These are phyloP conservation scores for Odocoileus hemionus DNA, from an alignment of 2,113 vertebrate genomes.

Conservation along the genomic window DNA sequence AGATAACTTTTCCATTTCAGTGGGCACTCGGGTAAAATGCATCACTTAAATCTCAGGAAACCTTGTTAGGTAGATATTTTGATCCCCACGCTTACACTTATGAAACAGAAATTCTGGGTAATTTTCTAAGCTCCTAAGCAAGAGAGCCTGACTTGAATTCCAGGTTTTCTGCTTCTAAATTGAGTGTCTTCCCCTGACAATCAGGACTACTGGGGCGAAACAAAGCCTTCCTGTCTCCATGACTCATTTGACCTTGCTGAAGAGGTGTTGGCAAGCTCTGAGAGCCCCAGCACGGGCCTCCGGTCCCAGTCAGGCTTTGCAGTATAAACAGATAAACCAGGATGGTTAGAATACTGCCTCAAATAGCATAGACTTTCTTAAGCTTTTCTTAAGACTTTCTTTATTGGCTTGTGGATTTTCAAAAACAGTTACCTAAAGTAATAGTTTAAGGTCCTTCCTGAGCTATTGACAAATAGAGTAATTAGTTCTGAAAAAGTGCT, in stretches of 20 bases:
- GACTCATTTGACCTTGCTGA: not conserved
- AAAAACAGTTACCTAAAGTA: not conserved
- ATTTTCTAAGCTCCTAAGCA: not conserved
- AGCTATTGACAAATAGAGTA: not conserved
- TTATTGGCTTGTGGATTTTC: not conserved
- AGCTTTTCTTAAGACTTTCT: not conserved
- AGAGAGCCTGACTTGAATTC: not conserved
- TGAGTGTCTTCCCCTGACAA: not conserved
- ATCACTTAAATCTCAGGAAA: not conserved
- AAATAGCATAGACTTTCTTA: not conserved
- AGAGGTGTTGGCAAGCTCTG: no score
- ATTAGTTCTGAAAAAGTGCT: not conserved
- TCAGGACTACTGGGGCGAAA: accelerated
- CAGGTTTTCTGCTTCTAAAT: not conserved
- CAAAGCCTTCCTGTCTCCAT: not conserved
- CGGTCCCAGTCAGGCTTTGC: not conserved
- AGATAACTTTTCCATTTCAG: not conserved
- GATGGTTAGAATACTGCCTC: not conserved
- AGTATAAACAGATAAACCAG: not conserved
- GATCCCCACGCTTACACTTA: not conserved
- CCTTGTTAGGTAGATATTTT: not conserved
- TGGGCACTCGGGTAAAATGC: not conserved
- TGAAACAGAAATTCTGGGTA: not conserved
- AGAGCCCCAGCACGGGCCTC: accelerated
- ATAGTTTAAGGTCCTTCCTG: not conserved